phyloP scores from a whole-genome alignment of 2,797 vertebrate species.

The Pagetopsis macropterus region DNA sequence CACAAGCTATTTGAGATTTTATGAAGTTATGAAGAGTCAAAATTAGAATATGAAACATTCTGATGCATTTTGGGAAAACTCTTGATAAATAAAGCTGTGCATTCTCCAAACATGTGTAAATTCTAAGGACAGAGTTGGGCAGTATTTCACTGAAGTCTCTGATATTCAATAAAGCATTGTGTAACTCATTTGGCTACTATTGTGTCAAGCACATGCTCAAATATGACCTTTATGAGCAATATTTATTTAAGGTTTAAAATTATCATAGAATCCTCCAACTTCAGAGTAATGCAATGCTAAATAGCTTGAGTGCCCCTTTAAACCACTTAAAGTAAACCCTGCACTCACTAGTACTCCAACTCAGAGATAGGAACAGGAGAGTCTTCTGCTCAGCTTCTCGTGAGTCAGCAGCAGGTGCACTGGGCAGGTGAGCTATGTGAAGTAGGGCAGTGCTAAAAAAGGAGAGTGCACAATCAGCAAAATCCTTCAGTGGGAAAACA shows the following conservation, averaged over 20 bases:
- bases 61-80: slow-evolving; percentile 20
- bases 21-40: neutral
- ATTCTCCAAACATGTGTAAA: neutral
- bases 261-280: neutral
- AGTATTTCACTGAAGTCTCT: neutral
- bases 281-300: neutral
- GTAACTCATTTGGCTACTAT: neutral
- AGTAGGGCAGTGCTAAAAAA: slow-evolving; percentile 58
- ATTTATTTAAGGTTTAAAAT: no score
- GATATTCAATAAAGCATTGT: neutral
- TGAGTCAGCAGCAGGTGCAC: slow-evolving; percentile 47
- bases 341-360: neutral
- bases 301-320: neutral
- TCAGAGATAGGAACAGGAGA: slow-evolving; percentile 11
- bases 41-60: slow-evolving; percentile 11
- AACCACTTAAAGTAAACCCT: neutral
- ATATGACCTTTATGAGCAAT: no score
- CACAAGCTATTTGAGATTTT: neutral
- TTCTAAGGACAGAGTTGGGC: neutral
- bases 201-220: neutral
- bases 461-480: slow-evolving; percentile 54
- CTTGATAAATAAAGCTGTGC: slow-evolving; percentile 8
- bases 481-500: slow-evolving; percentile 16
- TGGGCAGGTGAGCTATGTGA: slow-evolving; percentile 45
- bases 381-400: neutral